phyloP scores from a whole-genome alignment of 2,888 invertebrate species.

The Amaurobius ferox region DNA sequence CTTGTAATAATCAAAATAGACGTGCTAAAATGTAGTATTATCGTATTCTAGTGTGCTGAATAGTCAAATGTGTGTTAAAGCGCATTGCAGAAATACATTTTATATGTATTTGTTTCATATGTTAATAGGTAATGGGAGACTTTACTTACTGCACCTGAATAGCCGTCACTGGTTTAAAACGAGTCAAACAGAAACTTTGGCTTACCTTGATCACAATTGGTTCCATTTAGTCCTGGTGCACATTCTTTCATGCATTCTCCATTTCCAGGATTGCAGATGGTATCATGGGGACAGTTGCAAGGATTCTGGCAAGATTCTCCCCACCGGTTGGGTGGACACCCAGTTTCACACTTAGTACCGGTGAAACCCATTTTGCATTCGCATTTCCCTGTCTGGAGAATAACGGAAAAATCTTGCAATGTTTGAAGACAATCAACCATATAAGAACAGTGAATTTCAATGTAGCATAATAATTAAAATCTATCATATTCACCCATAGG shows the following conservation, averaged over 20 bases:
- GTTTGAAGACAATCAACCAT: constrained; percentile 13
- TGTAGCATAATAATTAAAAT: not conserved
- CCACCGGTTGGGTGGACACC: constrained; percentile 72
- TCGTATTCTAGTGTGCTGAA: no score
- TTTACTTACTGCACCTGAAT: no score
- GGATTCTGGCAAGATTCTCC: constrained; percentile 72
- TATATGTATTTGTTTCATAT: no score
- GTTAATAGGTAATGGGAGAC: no score
- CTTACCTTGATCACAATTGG: constrained; percentile 75
- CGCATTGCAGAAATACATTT: no score
- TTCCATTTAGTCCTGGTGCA: constrained; percentile 75
- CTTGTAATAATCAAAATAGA: no score
- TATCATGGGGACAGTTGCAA: constrained; percentile 74
- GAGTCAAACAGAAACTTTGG: not conserved
- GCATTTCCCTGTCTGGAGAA: constrained; percentile 77
- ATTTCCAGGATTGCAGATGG: constrained; percentile 77
- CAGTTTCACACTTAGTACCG: constrained; percentile 75
- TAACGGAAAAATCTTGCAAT: constrained; percentile 50
- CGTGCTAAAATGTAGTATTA: no score
- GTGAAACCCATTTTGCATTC: constrained; percentile 76
- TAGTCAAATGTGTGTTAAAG: no score
- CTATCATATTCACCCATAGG: no score
- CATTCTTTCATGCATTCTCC: constrained; percentile 76
- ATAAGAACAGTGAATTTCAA: not conserved
- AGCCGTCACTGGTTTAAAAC: no score